phyloP scores from a whole-genome alignment of 2,888 invertebrate species.

The Acrobasis suavella region DNA sequence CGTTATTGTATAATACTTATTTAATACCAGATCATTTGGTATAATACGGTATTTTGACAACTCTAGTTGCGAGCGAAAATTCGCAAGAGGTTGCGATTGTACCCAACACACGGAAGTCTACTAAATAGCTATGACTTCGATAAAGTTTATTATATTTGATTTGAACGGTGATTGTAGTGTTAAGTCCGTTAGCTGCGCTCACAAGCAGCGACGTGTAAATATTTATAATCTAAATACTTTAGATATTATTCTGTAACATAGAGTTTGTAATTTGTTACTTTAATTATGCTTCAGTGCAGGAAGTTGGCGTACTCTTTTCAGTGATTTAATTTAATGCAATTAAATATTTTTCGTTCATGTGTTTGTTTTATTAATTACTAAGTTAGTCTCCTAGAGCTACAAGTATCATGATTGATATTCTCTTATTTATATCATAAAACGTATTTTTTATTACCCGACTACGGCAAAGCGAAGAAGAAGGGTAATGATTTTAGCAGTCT shows the following conservation, averaged over 20 bases:
- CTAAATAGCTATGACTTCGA: slow-evolving; percentile 30
- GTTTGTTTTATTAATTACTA: slow-evolving; percentile 39
- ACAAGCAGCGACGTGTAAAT: slow-evolving; percentile 68
- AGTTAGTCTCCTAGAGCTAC: too few relatives aligned
- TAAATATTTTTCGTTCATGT: slow-evolving; percentile 70
- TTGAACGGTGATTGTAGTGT: slow-evolving; percentile 64
- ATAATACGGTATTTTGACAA: too few relatives aligned
- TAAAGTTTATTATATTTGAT: slow-evolving; percentile 46
- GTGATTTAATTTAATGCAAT: slow-evolving; percentile 75
- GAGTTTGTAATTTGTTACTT: slow-evolving; percentile 60
- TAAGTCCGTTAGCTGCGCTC: slow-evolving; percentile 63
- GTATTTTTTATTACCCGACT: too few relatives aligned
- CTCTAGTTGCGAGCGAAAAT: too few relatives aligned
- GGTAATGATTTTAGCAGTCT: too few relatives aligned
- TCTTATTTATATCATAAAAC: too few relatives aligned
- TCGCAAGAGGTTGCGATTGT: too few relatives aligned
- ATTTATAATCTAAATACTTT: slow-evolving; percentile 50
- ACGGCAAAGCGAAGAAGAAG: too few relatives aligned
- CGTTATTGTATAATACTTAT: too few relatives aligned
- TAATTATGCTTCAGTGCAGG: slow-evolving; percentile 61
- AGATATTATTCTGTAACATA: slow-evolving; percentile 57
- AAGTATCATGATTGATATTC: too few relatives aligned
- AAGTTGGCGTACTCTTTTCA: slow-evolving; percentile 67
- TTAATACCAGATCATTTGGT: too few relatives aligned
- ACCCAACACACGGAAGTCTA: background rate